Conservation (phyloP, 2,888 invertebrate species). For the Netelia melanura region DNA sequence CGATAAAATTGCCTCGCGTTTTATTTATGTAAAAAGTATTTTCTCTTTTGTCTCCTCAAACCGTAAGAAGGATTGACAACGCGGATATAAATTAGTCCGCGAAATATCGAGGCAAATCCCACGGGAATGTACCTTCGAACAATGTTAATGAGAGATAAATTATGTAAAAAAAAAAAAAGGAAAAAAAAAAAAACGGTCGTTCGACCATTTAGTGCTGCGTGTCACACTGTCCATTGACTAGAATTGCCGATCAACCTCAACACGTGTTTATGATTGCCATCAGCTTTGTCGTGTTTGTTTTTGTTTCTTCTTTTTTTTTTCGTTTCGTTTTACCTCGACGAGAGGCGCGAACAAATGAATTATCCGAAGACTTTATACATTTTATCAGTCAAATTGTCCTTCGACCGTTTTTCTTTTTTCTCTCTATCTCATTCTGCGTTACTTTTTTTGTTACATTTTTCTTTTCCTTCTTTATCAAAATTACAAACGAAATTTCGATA, state of each 20-base stretch:
- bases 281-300: slow-evolving; percentile 55
- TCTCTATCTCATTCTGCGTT: background rate
- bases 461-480: background rate
- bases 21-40: slow-evolving; percentile 44
- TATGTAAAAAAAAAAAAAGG: background rate
- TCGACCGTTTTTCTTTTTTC: slow-evolving; percentile 18
- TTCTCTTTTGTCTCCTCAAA: slow-evolving; percentile 29
- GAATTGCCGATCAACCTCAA: slow-evolving; percentile 66
- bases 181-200: slow-evolving; percentile 46
- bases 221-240: slow-evolving; percentile 63
- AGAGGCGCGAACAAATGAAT: slow-evolving; percentile 38
- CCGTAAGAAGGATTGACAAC: slow-evolving; percentile 42
- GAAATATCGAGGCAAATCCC: slow-evolving; percentile 28
- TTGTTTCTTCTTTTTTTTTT: slow-evolving; percentile 33
- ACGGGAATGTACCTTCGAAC: slow-evolving; percentile 59
- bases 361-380: slow-evolving; percentile 30
- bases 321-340: slow-evolving; percentile 36
- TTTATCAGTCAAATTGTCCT: slow-evolving; percentile 36
- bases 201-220: slow-evolving; percentile 51
- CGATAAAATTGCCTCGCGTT: slow-evolving; percentile 20
- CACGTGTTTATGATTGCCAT: slow-evolving; percentile 59
- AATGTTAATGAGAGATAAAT: slow-evolving; percentile 17
- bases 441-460: background rate
- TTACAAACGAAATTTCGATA: slow-evolving; percentile 14
- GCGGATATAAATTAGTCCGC: slow-evolving; percentile 27